Conservation (phyloP, 92 coral and sea anemone species). For the Diadumene lineata region DNA sequence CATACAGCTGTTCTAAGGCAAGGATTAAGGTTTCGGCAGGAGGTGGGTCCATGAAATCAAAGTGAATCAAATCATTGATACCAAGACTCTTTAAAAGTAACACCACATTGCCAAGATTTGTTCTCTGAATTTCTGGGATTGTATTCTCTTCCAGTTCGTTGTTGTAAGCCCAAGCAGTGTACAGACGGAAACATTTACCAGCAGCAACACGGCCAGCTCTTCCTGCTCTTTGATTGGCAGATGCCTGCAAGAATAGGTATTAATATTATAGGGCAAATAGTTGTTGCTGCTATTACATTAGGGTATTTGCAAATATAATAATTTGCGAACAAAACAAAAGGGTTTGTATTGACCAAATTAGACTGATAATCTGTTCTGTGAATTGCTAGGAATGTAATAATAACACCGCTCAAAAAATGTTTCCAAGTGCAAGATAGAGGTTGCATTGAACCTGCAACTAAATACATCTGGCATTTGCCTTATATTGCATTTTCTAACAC, state of each 20-base stretch:
- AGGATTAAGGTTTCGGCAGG: constrained; percentile 96
- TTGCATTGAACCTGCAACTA: too few species aligned
- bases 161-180: constrained; percentile 99
- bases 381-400: too few species aligned
- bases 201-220: constrained; percentile 99
- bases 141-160: constrained; percentile 97
- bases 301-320: too few species aligned
- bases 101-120: constrained; percentile 78
- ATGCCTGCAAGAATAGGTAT: constrained; percentile 73
- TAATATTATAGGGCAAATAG: too few species aligned
- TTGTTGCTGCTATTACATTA: too few species aligned
- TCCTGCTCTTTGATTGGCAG: constrained; percentile 99
- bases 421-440: too few species aligned
- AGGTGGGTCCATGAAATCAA: constrained; percentile 99
- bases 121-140: constrained; percentile 98
- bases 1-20: constrained; percentile 94
- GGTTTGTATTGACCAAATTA: too few species aligned
- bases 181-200: constrained; percentile 95
- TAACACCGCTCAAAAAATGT: too few species aligned
- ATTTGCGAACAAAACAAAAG: too few species aligned
- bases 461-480: too few species aligned
- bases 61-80: constrained; percentile 94
- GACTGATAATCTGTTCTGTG: too few species aligned
- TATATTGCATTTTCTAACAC: too few species aligned
- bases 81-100: constrained; percentile 94